Conservation (phyloP, 2,797 vertebrate species). For the Amniataba percoides region DNA sequence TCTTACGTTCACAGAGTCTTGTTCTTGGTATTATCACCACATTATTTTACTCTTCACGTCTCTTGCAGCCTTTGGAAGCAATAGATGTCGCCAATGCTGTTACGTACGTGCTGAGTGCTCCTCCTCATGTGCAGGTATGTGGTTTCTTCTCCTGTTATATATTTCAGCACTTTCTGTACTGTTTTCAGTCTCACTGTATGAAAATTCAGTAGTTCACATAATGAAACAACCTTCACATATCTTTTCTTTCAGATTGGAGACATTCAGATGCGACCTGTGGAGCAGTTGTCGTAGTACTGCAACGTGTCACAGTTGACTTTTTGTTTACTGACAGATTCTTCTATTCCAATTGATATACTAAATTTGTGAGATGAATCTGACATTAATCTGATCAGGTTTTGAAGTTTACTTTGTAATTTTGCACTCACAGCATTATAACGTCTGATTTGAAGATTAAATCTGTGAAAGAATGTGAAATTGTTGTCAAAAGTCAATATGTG, state of each 20-base stretch:
- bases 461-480: neutral
- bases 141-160: neutral
- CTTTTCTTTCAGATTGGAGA: conserved; percentile 87
- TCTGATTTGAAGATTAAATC: neutral
- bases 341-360: neutral
- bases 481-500: no score
- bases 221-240: neutral
- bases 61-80: conserved; percentile 86
- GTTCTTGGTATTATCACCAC: neutral
- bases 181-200: neutral
- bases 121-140: conserved; percentile 90
- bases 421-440: conserved; percentile 7
- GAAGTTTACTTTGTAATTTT: neutral
- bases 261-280: conserved; percentile 88
- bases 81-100: conserved; percentile 89
- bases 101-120: conserved; percentile 87
- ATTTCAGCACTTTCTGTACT: neutral
- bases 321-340: neutral
- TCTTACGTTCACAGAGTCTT: neutral
- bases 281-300: conserved; percentile 83
- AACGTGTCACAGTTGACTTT: neutral
- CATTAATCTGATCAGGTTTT: conserved; percentile 1
- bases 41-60: neutral
- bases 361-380: neutral
- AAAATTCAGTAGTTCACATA: neutral